Conservation (phyloP, 2,888 invertebrate genomes). For the Leptothorax acervorum region DNA sequence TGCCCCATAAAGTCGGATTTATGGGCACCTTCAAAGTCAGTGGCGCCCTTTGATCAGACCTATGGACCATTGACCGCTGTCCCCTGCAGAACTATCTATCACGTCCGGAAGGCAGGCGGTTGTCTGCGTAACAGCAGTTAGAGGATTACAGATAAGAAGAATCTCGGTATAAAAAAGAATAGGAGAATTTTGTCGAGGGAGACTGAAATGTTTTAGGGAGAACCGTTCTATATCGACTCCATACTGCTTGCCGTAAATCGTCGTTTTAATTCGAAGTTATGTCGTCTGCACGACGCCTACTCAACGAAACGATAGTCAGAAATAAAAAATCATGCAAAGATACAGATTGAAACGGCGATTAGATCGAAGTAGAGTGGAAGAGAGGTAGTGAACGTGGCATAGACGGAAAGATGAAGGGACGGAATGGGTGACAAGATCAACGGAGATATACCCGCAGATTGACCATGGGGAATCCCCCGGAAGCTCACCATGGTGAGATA, state of each 20-base stretch:
- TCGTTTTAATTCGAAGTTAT: slow-evolving; percentile 71
- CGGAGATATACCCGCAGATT: slow-evolving; percentile 47
- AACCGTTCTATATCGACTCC: slow-evolving; percentile 54
- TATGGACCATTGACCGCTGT: slow-evolving; percentile 63
- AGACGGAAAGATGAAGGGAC: slow-evolving; percentile 33
- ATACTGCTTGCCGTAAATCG: slow-evolving; percentile 51
- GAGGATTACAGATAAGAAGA: slow-evolving; percentile 65
- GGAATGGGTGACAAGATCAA: slow-evolving; percentile 43
- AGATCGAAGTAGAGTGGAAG: slow-evolving; percentile 58
- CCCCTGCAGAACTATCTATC: slow-evolving; percentile 65
- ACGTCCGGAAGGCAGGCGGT: slow-evolving; percentile 38
- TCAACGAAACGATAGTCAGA: slow-evolving; percentile 34
- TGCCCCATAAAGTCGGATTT: slow-evolving; percentile 51
- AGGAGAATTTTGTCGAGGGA: slow-evolving; percentile 32
- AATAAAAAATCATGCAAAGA: slow-evolving; percentile 44
- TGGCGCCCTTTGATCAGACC: slow-evolving; percentile 64
- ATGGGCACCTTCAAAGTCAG: slow-evolving; percentile 54
- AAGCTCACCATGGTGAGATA: slow-evolving; percentile 66
- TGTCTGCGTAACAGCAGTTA: slow-evolving; percentile 63
- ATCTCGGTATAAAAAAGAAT: slow-evolving; percentile 62
- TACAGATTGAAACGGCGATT: slow-evolving; percentile 44
- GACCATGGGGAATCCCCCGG: slow-evolving; percentile 51
- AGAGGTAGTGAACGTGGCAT: slow-evolving; percentile 35
- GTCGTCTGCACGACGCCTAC: slow-evolving; percentile 41
- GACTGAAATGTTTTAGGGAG: slow-evolving; percentile 15